These are phyloP conservation scores for Edolisoma coerulescens DNA, from an alignment of 2,113 vertebrate species.

Conservation along the genomic window DNA sequence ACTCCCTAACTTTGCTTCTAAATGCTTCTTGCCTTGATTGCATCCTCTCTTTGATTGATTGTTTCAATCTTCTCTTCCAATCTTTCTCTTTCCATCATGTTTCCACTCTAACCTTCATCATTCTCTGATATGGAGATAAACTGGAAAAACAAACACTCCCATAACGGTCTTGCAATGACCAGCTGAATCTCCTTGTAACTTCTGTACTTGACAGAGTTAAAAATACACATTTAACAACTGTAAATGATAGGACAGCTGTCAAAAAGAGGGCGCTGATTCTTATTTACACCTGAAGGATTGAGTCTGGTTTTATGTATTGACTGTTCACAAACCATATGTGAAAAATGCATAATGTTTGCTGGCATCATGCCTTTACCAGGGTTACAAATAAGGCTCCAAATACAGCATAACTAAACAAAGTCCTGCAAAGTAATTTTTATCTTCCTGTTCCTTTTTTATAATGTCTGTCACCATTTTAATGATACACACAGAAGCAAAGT, in stretches of 20 bases:
- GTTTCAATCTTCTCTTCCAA: neutral
- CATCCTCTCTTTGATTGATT: neutral
- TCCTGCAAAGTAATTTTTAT: neutral
- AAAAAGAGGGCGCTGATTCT: slow-evolving; percentile 14
- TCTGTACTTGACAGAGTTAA: neutral
- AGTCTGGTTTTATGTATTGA: neutral
- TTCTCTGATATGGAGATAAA: neutral
- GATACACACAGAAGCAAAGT: neutral
- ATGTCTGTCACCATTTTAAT: neutral
- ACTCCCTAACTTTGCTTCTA: neutral
- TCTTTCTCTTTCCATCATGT: neutral
- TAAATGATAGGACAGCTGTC: slow-evolving; percentile 8
- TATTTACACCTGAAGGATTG: neutral
- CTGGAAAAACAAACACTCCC: neutral
- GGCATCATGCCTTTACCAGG: neutral
- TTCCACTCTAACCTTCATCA: neutral
- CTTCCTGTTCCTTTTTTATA: neutral
- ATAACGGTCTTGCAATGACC: neutral
- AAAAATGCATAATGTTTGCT: neutral
- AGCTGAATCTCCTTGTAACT: neutral
- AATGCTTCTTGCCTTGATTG: neutral
- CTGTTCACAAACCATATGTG: neutral
- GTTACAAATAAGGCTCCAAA: neutral
- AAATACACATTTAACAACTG: neutral
- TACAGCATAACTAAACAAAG: neutral